These are phyloP conservation scores for Dicyrtomina minuta DNA, from an alignment of 2,888 invertebrate species.

Conservation along the genomic window DNA sequence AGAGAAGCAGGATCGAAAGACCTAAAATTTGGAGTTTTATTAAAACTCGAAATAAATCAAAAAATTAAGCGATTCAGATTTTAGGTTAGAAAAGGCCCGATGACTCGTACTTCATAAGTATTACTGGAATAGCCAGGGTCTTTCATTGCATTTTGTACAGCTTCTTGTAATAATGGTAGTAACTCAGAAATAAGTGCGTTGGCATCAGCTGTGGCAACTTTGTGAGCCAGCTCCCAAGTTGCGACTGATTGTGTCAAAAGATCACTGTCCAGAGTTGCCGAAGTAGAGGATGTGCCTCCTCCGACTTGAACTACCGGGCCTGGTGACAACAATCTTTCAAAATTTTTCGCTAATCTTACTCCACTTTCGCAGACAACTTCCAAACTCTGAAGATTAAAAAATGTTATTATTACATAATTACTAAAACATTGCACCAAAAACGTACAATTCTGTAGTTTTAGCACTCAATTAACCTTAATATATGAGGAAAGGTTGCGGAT, in stretches of 20 bases:
- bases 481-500: constrained; percentile 52
- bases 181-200: constrained; percentile 53
- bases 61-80: not conserved
- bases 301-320: constrained; percentile 36
- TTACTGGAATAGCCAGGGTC: constrained; percentile 47
- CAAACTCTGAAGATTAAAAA: constrained; percentile 49
- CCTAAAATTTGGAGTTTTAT: constrained; percentile 34
- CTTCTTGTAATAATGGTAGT: constrained; percentile 51
- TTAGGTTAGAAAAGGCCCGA: too few species aligned
- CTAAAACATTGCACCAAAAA: too few species aligned
- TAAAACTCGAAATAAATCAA: not conserved
- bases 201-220: constrained; percentile 50
- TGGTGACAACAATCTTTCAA: constrained; percentile 51
- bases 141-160: constrained; percentile 53
- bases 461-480: too few species aligned
- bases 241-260: constrained; percentile 51
- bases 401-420: too few species aligned
- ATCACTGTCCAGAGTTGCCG: constrained; percentile 51
- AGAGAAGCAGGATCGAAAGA: constrained; percentile 54
- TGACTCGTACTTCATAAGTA: constrained; percentile 51
- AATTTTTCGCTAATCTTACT: constrained; percentile 51
- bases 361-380: constrained; percentile 53
- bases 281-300: constrained; percentile 36
- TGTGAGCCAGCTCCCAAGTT: constrained; percentile 53
- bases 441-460: too few species aligned